Conservation (phyloP, 2,113 vertebrate genomes). For the Henicopernis longicauda region DNA sequence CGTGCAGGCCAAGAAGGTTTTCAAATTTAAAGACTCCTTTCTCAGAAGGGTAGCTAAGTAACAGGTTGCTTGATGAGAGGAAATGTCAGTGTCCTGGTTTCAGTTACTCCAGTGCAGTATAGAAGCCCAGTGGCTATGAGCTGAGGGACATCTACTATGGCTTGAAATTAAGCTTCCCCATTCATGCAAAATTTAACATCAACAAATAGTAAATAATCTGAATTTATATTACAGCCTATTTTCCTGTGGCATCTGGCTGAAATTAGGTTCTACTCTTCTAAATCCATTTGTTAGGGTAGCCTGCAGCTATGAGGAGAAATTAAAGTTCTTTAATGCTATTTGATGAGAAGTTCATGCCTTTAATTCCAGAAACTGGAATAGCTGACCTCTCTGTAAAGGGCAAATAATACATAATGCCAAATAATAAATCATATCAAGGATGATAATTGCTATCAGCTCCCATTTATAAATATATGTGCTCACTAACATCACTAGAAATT, state of each 20-base stretch:
- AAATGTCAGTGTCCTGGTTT: neutral
- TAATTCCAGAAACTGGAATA: constrained; percentile 17
- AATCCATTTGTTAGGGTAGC: constrained; percentile 2
- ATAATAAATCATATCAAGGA: neutral
- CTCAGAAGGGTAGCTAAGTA: neutral
- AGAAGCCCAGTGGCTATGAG: neutral
- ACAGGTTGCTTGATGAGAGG: neutral
- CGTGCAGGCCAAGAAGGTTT: neutral
- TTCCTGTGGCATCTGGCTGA: neutral
- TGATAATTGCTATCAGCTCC: neutral
- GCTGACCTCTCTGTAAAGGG: neutral
- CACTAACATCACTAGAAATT: neutral
- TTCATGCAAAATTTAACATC: neutral
- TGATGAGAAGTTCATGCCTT: constrained; percentile 32
- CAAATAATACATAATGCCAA: constrained; percentile 6
- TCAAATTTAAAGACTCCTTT: neutral
- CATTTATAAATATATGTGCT: neutral
- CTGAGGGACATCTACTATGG: neutral
- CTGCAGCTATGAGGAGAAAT: neutral
- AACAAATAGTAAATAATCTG: neutral
- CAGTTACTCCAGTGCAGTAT: neutral
- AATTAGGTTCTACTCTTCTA: neutral
- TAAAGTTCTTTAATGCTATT: neutral
- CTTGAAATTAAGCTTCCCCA: neutral
- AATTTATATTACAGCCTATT: neutral